A percentile compares a stretch with the other conserved stretches of the same genome.
Evolutionary conservation across 2,113 vertebrate species (phyloP).

Genomic region (Nothoprocta pentlandii): DNA sequence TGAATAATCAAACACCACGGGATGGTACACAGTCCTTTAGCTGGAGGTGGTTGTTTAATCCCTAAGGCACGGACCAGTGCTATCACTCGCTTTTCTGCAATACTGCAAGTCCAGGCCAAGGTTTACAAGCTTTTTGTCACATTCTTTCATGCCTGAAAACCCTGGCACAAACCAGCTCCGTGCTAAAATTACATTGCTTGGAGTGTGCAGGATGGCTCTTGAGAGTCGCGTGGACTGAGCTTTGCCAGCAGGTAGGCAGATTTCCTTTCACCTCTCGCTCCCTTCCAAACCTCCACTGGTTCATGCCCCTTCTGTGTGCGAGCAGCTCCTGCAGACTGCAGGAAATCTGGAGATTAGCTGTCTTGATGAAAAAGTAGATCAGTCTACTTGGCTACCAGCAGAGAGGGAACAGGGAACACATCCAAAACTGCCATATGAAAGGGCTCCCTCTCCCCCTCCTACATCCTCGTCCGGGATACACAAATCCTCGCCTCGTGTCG

Average conservation of each 20-base stretch:
- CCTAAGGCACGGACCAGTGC: background rate
- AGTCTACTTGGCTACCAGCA: background rate
- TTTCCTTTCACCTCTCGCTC: background rate
- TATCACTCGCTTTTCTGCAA: background rate
- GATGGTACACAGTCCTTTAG: background rate
- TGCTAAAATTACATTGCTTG: accelerated
- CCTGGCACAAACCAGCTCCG: background rate
- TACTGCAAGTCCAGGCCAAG: background rate
- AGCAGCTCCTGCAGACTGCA: background rate
- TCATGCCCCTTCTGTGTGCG: background rate
- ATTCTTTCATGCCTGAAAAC: background rate
- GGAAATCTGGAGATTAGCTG: background rate
- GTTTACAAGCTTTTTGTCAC: background rate
- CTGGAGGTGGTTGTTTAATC: background rate
- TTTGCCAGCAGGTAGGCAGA: background rate
- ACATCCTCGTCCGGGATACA: accelerated
- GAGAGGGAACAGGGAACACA: background rate
- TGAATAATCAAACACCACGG: background rate
- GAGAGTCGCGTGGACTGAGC: background rate
- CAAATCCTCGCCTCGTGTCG: background rate
- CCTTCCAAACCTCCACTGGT: background rate
- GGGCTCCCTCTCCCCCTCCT: background rate
- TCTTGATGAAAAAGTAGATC: background rate
- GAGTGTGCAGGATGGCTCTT: accelerated
- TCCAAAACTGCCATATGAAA: background rate